Evolutionary conservation across 2,797 vertebrate species (phyloP), one percentile per base, ranked within the genome.

Genomic region (Propithecus perrieri): DNA sequence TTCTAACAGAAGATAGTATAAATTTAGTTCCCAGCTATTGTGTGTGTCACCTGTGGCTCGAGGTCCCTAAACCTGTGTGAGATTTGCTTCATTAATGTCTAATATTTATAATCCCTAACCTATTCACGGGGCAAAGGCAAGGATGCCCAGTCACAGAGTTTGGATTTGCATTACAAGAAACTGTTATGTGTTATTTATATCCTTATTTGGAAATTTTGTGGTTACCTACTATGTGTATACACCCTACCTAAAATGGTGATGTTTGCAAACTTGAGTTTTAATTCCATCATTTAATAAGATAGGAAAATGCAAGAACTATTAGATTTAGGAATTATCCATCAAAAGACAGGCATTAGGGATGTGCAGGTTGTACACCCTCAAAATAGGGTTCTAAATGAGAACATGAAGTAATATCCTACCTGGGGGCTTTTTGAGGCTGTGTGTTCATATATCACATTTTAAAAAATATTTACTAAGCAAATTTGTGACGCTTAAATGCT

Each of bases 401-500:
- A 38, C 20, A 13, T 48, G 2, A n/a, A 79, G 30, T 22, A 1
- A 28, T 48, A 2, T 20, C n/a, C 92, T 15, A 50, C 15, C 28
- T 15, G 1, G 22, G 7, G 46, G 24, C 9, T 90, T 90, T 71
- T 67, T 76, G 48, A 87, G 74, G n/a, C 33, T 61, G 2, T 43
- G 22, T 59, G 38, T 67, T 87, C 35, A 63, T 26, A 41, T 50
- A 20, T 41, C 14, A 26, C n/a, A 14, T 72, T 63, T 79, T 65
- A 10, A 90, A 55, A 71, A 13, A 1, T 41, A 33, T 46, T 81
- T 79, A 55, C 71, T 93, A 96, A 91, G 89, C 87, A 78, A 86
- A 18, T 55, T 9, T 87, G 11, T 91, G 17, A 24, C 50, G 94
- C 96, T 63, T 94, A 76, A 95, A 65, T 95, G 63, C 24, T 78